Evolutionary conservation across 2,888 invertebrate genomes (phyloP), one percentile per base, ranked within the genome.

Genomic region (Eristalinus sepulchralis): DNA sequence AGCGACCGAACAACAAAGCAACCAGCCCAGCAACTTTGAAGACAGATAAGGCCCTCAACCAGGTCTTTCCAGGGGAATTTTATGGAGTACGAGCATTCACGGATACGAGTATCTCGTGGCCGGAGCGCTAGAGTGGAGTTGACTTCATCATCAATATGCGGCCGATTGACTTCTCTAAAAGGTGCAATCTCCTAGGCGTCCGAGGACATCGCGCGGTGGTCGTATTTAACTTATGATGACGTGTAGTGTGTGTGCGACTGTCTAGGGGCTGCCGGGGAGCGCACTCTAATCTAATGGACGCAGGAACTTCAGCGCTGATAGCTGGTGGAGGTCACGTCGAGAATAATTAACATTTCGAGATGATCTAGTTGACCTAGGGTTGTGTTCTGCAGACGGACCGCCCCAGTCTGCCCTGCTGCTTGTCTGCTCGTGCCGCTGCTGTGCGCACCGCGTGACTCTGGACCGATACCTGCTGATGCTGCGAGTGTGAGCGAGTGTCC

Each of bases 21-120:
- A 89, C 86, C 89, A 88, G 88, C 88, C 83, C 82, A 71, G 83
- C 89, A 73, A 77, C 84, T 71, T 75, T 73, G 75, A 60, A 66
- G 66, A n/a, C 75, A 78, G 86, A 86, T 86, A 86, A 86, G 86
- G 67, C 75, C 83, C 78, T 82, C 82, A 22, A 22, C 31, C 77
- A 73, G 73, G 78, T 82, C 39, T 78, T 73, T 78, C 78, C 39
- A 68, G 66, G 34, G 78, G 73, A 83, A 75, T 86, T 86, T 86
- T 86, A 83, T 86, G 83, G 83, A 70, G 75, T 75, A 71, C 47
- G 47, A 17, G 47, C 17, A 47, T 47, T 47, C 47, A 47, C 47
- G 17, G 47, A 47, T 47, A 47, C 17, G 47, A 47, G 47, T 47
- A 47, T 47, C 47, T 82, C 67, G 64, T 36, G 22, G 47, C 63